Evolutionary conservation across 2,113 vertebrate species (phyloP).

Genomic region (Ochotona princeps): DNA sequence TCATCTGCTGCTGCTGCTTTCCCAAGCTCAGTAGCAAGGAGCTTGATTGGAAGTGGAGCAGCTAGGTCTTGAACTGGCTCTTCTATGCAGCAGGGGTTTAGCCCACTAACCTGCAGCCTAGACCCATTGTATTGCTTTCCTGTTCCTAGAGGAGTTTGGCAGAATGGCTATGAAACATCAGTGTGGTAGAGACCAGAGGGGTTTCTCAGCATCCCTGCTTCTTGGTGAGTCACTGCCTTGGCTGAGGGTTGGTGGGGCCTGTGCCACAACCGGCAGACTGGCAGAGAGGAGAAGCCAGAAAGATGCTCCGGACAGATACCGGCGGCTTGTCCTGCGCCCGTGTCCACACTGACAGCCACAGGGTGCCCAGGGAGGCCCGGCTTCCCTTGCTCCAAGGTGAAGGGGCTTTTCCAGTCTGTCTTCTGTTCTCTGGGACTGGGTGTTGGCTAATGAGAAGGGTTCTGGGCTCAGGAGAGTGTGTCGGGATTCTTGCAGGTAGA

Average conservation of each 20-base stretch:
- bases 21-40: no score
- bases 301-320: neutral
- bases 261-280: neutral
- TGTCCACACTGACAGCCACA: no score
- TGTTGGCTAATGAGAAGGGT: neutral
- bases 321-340: accelerated
- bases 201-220: neutral
- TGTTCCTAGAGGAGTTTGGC: neutral
- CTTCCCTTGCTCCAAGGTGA: no score
- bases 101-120: no score
- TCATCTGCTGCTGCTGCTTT: no score
- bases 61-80: no score
- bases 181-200: neutral
- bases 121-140: neutral
- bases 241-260: neutral
- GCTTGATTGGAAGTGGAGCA: no score
- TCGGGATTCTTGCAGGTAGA: neutral
- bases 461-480: neutral
- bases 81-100: no score
- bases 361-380: neutral
- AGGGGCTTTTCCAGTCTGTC: no score
- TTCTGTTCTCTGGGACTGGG: neutral
- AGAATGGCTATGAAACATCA: neutral
- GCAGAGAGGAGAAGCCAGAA: neutral
- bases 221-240: neutral